Conservation (phyloP, 2,888 invertebrate species). For the Chymomyza caudatula region DNA sequence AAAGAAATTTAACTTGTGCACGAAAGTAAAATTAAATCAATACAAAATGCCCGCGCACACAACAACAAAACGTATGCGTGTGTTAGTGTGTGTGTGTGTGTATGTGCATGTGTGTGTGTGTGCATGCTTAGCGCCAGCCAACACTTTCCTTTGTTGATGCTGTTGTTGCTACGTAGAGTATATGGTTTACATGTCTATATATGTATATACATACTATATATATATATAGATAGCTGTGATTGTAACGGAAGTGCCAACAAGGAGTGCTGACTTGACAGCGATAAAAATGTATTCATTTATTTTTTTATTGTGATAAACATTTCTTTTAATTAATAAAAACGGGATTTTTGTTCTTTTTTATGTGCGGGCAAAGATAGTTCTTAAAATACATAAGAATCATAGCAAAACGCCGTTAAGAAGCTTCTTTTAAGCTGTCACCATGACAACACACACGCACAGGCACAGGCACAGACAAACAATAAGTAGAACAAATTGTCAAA, state of each 20-base stretch:
- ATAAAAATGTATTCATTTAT: conserved; percentile 12
- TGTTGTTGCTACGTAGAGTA: neutral
- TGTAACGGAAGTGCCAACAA: conserved; percentile 34
- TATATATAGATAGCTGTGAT: neutral
- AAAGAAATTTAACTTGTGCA: neutral
- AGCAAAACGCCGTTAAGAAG: neutral
- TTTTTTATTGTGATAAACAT: conserved; percentile 1
- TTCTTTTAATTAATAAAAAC: conserved; percentile 31
- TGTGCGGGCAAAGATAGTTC: neutral
- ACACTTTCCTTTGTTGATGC: conserved; percentile 29
- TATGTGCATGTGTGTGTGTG: neutral
- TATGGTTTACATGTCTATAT: neutral
- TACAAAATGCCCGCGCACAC: conserved; percentile 1
- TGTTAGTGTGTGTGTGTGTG: neutral
- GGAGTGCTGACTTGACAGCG: conserved; percentile 31
- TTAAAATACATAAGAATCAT: conserved; percentile 25
- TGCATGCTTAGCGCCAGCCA: neutral
- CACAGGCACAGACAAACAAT: conserved; percentile 21
- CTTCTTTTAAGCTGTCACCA: conserved; percentile 44
- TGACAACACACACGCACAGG: conserved; percentile 4
- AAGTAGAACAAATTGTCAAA: conserved; percentile 63
- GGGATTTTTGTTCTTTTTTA: conserved; percentile 4
- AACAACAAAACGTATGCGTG: too few species aligned
- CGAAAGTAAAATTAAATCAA: conserved; percentile 19
- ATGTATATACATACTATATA: too few species aligned